Conservation (phyloP, 2,797 vertebrate genomes). For the Molossus molossus region DNA sequence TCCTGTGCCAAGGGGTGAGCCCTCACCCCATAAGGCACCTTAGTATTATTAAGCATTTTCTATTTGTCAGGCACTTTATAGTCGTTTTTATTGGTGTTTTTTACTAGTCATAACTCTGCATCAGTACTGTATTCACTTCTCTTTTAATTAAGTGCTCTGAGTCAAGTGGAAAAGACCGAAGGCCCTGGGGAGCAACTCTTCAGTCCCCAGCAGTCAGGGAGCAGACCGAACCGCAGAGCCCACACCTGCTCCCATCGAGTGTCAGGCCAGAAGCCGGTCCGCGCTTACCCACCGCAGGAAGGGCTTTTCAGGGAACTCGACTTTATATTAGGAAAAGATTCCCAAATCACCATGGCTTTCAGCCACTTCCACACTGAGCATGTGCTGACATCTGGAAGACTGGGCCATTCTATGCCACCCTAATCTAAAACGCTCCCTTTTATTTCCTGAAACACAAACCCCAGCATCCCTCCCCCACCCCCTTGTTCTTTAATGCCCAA, state of each 20-base stretch:
- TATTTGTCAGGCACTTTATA: conserved; percentile 77
- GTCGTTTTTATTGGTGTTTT: conserved; percentile 75
- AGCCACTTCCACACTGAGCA: neutral
- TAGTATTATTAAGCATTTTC: conserved; percentile 74
- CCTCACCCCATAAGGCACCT: conserved; percentile 48
- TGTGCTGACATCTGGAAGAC: neutral
- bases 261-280: neutral
- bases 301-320: accelerated
- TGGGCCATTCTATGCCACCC: neutral
- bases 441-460: neutral
- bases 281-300: too few relatives aligned
- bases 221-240: neutral
- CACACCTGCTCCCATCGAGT: neutral
- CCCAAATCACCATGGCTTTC: neutral
- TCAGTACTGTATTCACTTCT: conserved; percentile 52
- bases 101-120: conserved; percentile 77
- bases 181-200: conserved; percentile 22
- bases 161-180: neutral
- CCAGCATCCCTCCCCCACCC: neutral
- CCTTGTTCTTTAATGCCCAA: neutral
- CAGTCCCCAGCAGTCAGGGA: neutral
- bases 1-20: conserved; percentile 73
- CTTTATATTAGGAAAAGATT: neutral
- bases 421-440: neutral
- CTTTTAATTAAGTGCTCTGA: conserved; percentile 67